A percentile compares a stretch with the other conserved stretches of the same genome.
Evolutionary conservation across 2,797 vertebrate genomes (phyloP).

Genomic region (Epinephelus awoara): DNA sequence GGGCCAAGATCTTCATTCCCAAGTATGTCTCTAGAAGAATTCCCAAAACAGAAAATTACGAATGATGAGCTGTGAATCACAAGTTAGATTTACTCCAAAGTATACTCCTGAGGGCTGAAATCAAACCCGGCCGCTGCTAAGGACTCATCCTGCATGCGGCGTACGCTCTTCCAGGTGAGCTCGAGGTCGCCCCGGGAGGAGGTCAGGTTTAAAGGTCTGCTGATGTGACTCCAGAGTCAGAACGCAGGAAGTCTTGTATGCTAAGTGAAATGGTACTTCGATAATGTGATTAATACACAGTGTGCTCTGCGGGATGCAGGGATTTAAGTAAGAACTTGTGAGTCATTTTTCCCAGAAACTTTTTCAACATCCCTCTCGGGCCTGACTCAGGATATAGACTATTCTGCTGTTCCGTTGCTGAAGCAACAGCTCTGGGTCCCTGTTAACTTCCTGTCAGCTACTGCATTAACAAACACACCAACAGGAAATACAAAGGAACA

Average conservation of each 20-base stretch:
- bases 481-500: no score
- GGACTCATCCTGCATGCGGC: no score
- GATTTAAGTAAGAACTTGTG: conserved; percentile 46
- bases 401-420: no score
- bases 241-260: not conserved
- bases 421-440: no score
- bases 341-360: conserved; percentile 64
- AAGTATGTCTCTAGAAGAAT: conserved; percentile 1
- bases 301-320: conserved; percentile 15
- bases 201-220: conserved; percentile 22
- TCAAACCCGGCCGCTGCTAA: no score
- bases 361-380: conserved; percentile 31
- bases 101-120: no score
- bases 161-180: no score
- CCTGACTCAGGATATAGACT: conserved; percentile 18
- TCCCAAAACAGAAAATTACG: not conserved
- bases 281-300: conserved; percentile 51
- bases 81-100: not conserved
- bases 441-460: no score
- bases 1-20: not conserved
- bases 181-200: no score
- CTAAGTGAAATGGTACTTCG: not conserved
- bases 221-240: conserved; percentile 23
- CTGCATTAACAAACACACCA: no score
- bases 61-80: conserved; percentile 30